These are phyloP conservation scores for Leucopternis melanops DNA, from an alignment of 2,113 vertebrate genomes.

Conservation along the genomic window DNA sequence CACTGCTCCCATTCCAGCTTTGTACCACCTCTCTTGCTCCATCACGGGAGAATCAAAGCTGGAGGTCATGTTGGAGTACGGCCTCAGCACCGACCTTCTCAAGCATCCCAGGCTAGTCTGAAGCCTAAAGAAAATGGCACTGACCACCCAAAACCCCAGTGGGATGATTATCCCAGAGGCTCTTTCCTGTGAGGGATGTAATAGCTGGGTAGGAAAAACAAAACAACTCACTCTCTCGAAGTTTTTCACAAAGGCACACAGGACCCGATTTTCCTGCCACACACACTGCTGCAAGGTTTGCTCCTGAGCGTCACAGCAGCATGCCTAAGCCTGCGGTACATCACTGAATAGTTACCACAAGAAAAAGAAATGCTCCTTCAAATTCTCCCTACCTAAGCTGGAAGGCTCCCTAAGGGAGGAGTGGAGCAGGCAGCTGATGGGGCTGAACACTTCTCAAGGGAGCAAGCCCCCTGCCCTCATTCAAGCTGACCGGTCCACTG, in stretches of 20 bases:
- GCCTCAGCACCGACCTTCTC: background rate
- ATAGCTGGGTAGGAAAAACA: background rate
- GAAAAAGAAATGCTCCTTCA: background rate
- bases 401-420: background rate
- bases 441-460: background rate
- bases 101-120: background rate
- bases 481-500: background rate
- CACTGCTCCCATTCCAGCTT: background rate
- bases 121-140: background rate
- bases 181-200: background rate
- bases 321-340: background rate
- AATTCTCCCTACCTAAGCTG: background rate
- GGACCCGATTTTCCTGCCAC: background rate
- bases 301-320: background rate
- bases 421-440: background rate
- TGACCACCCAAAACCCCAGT: background rate
- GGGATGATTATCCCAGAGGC: background rate
- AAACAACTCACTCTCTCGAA: background rate
- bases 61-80: rapidly evolving
- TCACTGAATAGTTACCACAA: background rate
- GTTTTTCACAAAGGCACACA: background rate
- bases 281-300: background rate
- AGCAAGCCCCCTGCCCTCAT: background rate
- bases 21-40: background rate
- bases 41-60: background rate